A percentile compares a stretch with the other conserved stretches of the same genome.
Conservation (phyloP, 2,888 invertebrate genomes). For the Ctenicera cuprea region DNA sequence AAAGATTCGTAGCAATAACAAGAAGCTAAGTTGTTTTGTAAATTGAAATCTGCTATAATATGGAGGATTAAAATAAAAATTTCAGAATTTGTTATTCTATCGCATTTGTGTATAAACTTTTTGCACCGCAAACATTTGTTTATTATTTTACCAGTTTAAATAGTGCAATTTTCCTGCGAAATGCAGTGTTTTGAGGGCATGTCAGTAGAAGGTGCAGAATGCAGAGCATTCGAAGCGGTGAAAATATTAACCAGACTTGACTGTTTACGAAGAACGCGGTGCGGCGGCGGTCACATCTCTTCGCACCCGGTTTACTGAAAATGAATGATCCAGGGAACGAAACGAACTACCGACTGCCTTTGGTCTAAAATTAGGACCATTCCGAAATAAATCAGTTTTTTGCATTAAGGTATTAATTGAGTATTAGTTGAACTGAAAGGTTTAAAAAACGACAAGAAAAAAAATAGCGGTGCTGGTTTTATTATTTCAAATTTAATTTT, state of each 20-base stretch:
- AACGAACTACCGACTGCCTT: too few species aligned
- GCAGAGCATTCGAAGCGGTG: slow-evolving; percentile 55
- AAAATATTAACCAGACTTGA: slow-evolving; percentile 67
- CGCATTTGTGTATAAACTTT: background rate
- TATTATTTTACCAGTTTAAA: slow-evolving; percentile 12
- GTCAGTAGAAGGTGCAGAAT: slow-evolving; percentile 37
- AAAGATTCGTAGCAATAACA: too few species aligned
- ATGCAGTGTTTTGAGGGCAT: slow-evolving; percentile 47
- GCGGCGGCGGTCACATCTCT: slow-evolving; percentile 69
- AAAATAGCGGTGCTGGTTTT: too few species aligned
- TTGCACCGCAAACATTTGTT: background rate
- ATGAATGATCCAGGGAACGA: slow-evolving; percentile 66
- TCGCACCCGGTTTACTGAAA: slow-evolving; percentile 68
- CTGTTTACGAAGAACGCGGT: slow-evolving; percentile 66
- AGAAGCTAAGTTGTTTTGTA: too few species aligned
- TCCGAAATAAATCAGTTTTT: slow-evolving; percentile 65
- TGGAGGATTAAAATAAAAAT: background rate
- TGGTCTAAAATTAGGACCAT: slow-evolving; percentile 66
- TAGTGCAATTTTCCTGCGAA: slow-evolving; percentile 53
- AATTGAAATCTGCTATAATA: too few species aligned
- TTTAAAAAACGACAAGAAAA: background rate
- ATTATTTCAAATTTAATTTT: too few species aligned
- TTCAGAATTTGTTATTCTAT: background rate
- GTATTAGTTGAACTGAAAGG: background rate
- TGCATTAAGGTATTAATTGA: slow-evolving; percentile 36